These are phyloP conservation scores for Bradypodion ventrale DNA, from an alignment of 2,797 vertebrate species.

Conservation along the genomic window DNA sequence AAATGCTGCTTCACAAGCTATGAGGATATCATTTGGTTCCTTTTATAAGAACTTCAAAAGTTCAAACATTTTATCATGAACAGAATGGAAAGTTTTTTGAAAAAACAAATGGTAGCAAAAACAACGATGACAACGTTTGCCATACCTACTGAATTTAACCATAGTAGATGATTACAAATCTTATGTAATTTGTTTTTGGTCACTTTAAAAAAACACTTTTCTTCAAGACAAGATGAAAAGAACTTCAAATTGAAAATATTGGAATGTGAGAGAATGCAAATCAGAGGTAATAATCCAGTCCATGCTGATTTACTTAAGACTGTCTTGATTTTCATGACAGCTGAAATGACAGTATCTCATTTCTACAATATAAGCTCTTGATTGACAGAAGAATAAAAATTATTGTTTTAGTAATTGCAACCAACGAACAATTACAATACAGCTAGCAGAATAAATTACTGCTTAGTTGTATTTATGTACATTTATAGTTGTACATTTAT, in stretches of 20 bases:
- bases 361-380: not conserved
- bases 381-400: not conserved
- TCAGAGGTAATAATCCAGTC: not conserved
- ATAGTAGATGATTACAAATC: no score
- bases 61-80: no score
- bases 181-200: no score
- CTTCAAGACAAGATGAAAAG: no score
- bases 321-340: not conserved
- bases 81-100: no score
- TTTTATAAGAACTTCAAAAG: no score
- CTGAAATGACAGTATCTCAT: not conserved
- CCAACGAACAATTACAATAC: not conserved
- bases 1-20: not conserved
- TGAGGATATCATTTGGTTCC: not conserved
- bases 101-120: no score
- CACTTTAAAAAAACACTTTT: no score
- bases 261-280: not conserved
- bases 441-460: not conserved
- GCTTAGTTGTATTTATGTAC: not conserved
- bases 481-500: not conserved
- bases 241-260: no score
- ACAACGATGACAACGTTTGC: no score
- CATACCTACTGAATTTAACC: no score
- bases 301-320: not conserved
- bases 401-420: fast-evolving